Evolutionary conservation across 2,113 vertebrate genomes (phyloP).

Genomic region (Brachyhypopomus gauderio): DNA sequence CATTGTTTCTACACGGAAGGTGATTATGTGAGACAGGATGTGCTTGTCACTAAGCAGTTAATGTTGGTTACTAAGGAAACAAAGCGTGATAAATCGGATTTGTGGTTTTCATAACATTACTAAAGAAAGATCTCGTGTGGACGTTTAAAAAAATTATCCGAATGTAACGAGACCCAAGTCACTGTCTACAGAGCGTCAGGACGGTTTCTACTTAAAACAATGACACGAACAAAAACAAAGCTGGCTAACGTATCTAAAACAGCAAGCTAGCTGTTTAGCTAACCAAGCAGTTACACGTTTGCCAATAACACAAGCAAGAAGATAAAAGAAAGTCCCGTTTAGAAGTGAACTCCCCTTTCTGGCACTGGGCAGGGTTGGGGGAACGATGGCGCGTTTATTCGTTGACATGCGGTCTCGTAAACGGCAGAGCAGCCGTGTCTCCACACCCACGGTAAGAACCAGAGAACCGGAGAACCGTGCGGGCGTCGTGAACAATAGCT

Average conservation of each 20-base stretch:
- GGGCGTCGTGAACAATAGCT: constrained; percentile 7
- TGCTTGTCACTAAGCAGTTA: constrained; percentile 47
- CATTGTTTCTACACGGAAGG: constrained; percentile 18
- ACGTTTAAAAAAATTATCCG: not conserved
- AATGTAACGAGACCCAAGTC: too few species aligned
- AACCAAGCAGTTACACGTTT: too few species aligned
- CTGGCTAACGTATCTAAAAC: not conserved
- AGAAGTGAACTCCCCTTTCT: too few species aligned
- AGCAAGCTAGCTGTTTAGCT: too few species aligned
- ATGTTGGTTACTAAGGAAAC: constrained; percentile 48
- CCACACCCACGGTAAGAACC: constrained; percentile 64
- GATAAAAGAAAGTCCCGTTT: too few species aligned
- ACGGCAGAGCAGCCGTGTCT: constrained; percentile 32
- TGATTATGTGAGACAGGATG: constrained; percentile 56
- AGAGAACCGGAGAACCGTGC: not conserved
- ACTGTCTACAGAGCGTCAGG: too few species aligned
- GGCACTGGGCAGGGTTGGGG: not conserved
- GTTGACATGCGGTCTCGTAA: constrained; percentile 53
- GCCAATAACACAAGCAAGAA: too few species aligned
- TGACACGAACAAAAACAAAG: too few species aligned
- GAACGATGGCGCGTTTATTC: not conserved
- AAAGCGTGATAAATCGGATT: not conserved
- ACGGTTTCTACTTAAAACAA: too few species aligned
- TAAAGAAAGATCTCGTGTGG: not conserved
- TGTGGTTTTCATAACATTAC: not conserved